phyloP scores from a whole-genome alignment of 2,113 vertebrate species.

The Mus musculus region DNA sequence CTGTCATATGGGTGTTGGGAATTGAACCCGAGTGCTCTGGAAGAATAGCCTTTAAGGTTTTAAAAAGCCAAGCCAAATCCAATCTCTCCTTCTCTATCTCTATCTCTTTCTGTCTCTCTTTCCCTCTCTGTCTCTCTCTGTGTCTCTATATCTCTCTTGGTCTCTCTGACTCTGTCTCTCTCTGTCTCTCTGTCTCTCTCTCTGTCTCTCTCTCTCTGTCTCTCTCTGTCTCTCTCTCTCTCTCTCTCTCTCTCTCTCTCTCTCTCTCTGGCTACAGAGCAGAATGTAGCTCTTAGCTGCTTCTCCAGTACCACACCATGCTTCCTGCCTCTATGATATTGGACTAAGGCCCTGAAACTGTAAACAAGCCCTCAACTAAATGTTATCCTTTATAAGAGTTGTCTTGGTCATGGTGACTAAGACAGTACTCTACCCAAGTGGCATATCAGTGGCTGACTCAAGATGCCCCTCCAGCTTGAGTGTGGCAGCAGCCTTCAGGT shows the following conservation, averaged over 20 bases:
- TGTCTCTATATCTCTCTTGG: neutral
- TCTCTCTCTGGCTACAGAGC: neutral
- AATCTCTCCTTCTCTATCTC: neutral
- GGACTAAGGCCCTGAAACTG: neutral
- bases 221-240: neutral
- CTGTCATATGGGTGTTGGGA: neutral
- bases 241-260: neutral
- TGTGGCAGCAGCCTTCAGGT: neutral
- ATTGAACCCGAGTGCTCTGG: neutral
- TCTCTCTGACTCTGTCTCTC: neutral
- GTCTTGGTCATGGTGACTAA: neutral
- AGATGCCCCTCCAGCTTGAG: neutral
- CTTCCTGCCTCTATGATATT: neutral
- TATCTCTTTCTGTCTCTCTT: accelerated
- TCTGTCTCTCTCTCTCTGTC: neutral
- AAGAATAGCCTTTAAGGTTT: neutral
- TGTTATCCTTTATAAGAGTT: neutral
- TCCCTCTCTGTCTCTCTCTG: neutral
- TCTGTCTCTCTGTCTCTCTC: neutral
- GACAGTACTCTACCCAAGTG: neutral
- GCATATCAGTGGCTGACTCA: neutral
- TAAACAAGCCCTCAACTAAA: neutral
- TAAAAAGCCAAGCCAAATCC: neutral
- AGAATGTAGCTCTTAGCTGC: neutral
- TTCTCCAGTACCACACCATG: neutral